Conservation (phyloP, 2,797 vertebrate genomes). For the Chiroxiphia lanceolata region DNA sequence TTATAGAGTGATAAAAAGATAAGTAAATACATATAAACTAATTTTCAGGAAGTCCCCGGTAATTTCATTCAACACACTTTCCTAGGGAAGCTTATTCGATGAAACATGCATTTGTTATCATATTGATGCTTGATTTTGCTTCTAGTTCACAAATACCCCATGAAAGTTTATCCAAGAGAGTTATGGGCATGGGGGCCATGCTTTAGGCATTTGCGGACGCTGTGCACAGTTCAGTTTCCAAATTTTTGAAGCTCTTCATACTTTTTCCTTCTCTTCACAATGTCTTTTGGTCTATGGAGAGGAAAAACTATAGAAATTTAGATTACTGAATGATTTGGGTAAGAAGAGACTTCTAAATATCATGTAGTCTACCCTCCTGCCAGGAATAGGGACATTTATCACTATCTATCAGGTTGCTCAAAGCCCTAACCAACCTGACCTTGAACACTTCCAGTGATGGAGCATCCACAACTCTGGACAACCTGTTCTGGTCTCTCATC, state of each 20-base stretch:
- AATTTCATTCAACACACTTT: not conserved
- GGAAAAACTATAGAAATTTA: not conserved
- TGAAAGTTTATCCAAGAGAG: not conserved
- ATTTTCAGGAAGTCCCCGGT: not conserved
- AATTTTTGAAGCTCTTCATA: not conserved
- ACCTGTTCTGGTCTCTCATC: not conserved
- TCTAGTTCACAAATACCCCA: not conserved
- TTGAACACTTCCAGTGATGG: not conserved
- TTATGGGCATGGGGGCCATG: accelerated
- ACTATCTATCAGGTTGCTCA: not conserved
- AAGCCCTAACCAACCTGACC: not conserved
- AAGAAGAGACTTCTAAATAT: not conserved
- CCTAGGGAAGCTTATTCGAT: not conserved
- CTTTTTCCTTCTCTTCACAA: not conserved
- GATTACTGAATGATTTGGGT: not conserved
- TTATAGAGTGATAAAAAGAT: not conserved
- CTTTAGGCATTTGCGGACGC: not conserved
- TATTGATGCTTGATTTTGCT: not conserved
- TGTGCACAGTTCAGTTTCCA: not conserved
- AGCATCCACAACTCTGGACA: not conserved
- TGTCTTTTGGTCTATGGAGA: not conserved
- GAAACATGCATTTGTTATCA: not conserved
- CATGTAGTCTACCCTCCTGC: not conserved
- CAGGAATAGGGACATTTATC: not conserved
- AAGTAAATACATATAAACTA: not conserved